These are phyloP conservation scores for Lasioglossum lativentre DNA, from an alignment of 2,888 invertebrate species.

Conservation along the genomic window DNA sequence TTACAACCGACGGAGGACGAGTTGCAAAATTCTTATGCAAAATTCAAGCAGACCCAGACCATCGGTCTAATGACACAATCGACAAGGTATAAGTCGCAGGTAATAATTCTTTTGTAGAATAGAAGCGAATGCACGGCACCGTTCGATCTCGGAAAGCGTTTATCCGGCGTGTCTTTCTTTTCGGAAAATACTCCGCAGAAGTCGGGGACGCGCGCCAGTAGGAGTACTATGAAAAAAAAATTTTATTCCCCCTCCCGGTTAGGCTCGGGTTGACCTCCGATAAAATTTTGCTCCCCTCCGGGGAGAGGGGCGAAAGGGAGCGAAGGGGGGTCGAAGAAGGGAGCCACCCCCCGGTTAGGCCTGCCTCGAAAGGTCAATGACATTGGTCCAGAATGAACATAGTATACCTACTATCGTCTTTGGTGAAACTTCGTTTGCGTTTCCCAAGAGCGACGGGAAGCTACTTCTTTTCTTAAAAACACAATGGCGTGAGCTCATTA, in stretches of 20 bases:
- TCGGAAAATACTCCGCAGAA: not conserved
- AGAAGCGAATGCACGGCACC: not conserved
- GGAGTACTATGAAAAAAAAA: too few species aligned
- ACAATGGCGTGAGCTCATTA: constrained; percentile 11
- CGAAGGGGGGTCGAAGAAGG: too few species aligned
- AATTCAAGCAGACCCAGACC: too few species aligned
- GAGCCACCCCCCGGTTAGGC: too few species aligned
- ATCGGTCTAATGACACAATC: not conserved
- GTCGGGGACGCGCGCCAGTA: not conserved
- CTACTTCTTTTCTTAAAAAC: constrained; percentile 28
- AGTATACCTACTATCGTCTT: too few species aligned
- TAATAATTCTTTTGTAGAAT: not conserved
- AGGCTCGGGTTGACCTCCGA: too few species aligned
- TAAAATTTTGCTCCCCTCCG: too few species aligned
- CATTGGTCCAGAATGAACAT: too few species aligned
- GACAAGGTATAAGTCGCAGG: not conserved
- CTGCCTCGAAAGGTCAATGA: too few species aligned
- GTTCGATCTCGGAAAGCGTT: not conserved
- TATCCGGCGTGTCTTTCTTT: not conserved
- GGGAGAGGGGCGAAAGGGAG: too few species aligned
- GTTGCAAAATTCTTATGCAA: too few species aligned
- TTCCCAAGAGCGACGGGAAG: constrained; percentile 4
- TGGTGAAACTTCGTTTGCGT: constrained; percentile 29
- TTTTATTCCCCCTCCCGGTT: too few species aligned
- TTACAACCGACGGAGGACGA: not conserved